These are phyloP conservation scores for Calephelis virginiensis DNA, from an alignment of 1,140 invertebrate species.

Conservation along the genomic window DNA sequence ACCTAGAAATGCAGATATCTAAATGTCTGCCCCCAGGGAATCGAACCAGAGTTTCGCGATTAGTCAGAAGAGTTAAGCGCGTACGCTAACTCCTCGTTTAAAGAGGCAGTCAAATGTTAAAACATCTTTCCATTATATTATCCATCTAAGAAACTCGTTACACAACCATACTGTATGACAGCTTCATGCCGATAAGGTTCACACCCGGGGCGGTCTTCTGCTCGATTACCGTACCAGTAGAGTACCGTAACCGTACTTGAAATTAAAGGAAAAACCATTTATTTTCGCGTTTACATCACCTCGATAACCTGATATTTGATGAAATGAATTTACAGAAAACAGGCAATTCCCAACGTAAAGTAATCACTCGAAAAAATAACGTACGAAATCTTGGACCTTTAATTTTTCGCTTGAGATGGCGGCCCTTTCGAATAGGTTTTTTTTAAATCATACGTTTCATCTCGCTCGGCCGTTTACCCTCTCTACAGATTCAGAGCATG, in stretches of 20 bases:
- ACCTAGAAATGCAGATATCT: no score
- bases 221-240: constrained; percentile 14
- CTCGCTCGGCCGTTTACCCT: constrained; percentile 41
- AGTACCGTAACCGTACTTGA: not conserved
- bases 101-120: not conserved
- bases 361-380: constrained; percentile 45
- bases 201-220: not conserved
- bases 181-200: not conserved
- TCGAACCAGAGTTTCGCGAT: no score
- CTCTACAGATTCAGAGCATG: constrained; percentile 30
- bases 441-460: constrained; percentile 50
- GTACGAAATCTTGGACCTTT: constrained; percentile 41
- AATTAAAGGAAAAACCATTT: constrained; percentile 2
- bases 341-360: constrained; percentile 34
- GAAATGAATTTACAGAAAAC: constrained; percentile 30
- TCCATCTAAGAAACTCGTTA: not conserved
- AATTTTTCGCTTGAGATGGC: constrained; percentile 54
- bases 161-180: not conserved
- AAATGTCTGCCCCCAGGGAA: no score
- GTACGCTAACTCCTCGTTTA: no score
- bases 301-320: constrained; percentile 11
- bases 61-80: no score
- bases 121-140: not conserved
- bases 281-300: constrained; percentile 12
- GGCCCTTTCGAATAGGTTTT: constrained; percentile 43